Conservation (phyloP, 2,888 invertebrate genomes). For the Masnerella sp. region DNA sequence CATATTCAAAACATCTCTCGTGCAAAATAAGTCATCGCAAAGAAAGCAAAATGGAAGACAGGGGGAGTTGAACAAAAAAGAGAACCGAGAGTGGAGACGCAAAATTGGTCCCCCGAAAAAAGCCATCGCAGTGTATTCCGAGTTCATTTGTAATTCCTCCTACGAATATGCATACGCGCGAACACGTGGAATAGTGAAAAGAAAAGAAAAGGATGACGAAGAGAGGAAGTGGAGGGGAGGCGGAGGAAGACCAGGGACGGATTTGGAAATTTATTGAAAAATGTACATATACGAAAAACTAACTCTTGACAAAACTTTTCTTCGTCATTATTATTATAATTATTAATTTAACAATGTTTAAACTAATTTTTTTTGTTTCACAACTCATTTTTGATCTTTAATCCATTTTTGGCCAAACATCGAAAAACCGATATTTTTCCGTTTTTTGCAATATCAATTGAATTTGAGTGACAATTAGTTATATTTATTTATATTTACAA, state of each 20-base stretch:
- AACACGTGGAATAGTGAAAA: constrained; percentile 36
- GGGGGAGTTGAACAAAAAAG: background rate
- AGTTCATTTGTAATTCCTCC: constrained; percentile 57
- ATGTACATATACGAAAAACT: no score
- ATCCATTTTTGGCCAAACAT: no score
- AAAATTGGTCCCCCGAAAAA: constrained; percentile 39
- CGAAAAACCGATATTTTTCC: no score
- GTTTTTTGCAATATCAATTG: no score
- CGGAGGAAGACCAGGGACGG: background rate
- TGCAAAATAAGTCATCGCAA: constrained; percentile 41
- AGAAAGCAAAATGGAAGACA: constrained; percentile 15
- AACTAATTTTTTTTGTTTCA: no score
- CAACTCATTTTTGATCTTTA: no score
- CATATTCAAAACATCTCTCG: constrained; percentile 41
- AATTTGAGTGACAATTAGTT: no score
- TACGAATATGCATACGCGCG: constrained; percentile 50
- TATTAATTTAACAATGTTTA: no score
- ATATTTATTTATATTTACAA: no score
- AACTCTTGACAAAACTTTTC: no score
- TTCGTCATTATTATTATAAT: no score
- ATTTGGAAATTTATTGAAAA: background rate
- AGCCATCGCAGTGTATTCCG: constrained; percentile 32
- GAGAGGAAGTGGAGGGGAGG: constrained; percentile 5
- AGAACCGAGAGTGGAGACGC: constrained; percentile 5
- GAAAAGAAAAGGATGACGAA: constrained; percentile 30